Base-by-base conservation (phyloP, 2,113 vertebrate species). In the Okapia johnstoni region DNA sequence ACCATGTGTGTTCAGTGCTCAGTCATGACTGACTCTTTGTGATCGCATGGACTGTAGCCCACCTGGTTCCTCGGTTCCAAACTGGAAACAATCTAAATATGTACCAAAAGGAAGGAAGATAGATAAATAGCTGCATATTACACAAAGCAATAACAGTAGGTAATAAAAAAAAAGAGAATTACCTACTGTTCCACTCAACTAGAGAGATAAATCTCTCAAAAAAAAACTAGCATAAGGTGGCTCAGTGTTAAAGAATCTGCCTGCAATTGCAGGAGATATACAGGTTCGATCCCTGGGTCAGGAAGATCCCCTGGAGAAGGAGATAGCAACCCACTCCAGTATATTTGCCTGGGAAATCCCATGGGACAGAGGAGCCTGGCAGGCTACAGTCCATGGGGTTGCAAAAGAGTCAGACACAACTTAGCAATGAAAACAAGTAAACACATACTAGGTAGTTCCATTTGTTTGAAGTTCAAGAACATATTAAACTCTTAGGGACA, bases 61-160 rank as follows among this genome's bases (percentile, higher is more conserved):
- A 0, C 40, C 40, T 43, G 36, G 21, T 43, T 26, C 12, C 70
- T 12, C 0, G 0, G 12, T 76, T 26, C 25, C 58, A 60, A 94
- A 58, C 16, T 60, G 40, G 33, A 73, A 40, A 77, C 25, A 50
- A 79, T 26, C 55, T 57, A 40, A 63, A 50, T 50, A 33, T 89
- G 30, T 85, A 36, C 23, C 13, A 40, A 63, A 94, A 87, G 19
- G 15, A 52, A 11, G 14, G n/a, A 26, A 36, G 36, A 61, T 43
- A 54, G 50, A 48, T 2, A 84, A 77, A 50, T 50, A 40, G 2
- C 19, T 76, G 1, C 21, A 21, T 25, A 14, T 43, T 26, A 55
- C 30, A 50, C 16, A 52, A 70, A 36, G 23, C 48, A 63, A 43
- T 48, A 8, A 23, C 84, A 58, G 33, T 36, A 66, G 63, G 2